Conservation (phyloP, 2,797 vertebrate species). For the Pelobates cultripes region DNA sequence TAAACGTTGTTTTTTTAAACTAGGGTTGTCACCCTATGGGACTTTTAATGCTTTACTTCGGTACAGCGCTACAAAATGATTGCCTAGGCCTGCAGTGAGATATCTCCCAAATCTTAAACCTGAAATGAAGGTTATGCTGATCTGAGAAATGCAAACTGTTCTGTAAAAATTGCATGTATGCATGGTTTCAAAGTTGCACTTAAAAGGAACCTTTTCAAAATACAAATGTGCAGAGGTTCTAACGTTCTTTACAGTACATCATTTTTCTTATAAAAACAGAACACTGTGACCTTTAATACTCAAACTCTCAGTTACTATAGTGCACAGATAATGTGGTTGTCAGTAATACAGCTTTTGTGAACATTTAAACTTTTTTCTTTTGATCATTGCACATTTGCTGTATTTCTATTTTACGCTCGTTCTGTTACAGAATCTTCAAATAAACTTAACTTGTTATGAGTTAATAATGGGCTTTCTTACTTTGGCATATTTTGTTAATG, state of each 20-base stretch:
- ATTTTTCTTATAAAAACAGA: neutral
- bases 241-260: neutral
- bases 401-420: conserved; percentile 17
- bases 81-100: too few relatives aligned
- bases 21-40: too few relatives aligned
- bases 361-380: conserved; percentile 5
- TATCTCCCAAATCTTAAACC: too few relatives aligned
- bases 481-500: neutral
- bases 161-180: too few relatives aligned
- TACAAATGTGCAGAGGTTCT: neutral
- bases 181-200: too few relatives aligned
- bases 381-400: conserved; percentile 34
- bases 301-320: conserved; percentile 10
- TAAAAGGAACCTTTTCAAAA: neutral
- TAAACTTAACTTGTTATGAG: conserved; percentile 15
- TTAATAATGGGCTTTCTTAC: conserved; percentile 28
- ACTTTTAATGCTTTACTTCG: too few relatives aligned
- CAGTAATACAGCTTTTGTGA: conserved; percentile 6
- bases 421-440: conserved; percentile 4
- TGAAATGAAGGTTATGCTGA: too few relatives aligned
- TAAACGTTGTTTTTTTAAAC: too few relatives aligned
- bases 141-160: too few relatives aligned
- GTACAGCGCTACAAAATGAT: too few relatives aligned
- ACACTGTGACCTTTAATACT: conserved; percentile 35
- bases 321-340: neutral